These are phyloP conservation scores for Nebria brevicollis DNA, from an alignment of 2,888 invertebrate species.

Conservation along the genomic window DNA sequence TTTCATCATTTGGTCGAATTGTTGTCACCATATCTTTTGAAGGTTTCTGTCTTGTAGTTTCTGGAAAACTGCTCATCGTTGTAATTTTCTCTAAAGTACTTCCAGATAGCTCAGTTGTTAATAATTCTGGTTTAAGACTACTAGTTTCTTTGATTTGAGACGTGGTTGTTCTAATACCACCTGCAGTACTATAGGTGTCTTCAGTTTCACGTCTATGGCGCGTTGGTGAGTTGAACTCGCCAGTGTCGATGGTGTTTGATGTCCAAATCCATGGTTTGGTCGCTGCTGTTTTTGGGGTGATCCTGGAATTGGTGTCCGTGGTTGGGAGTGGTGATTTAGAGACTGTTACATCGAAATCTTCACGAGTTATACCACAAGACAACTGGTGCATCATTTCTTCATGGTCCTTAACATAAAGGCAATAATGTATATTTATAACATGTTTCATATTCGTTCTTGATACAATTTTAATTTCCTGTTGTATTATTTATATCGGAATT, in stretches of 20 bases:
- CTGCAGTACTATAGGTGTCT: constrained; percentile 54
- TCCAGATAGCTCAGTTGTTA: not conserved
- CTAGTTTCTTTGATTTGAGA: constrained; percentile 53
- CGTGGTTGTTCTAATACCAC: constrained; percentile 45
- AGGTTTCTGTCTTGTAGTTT: constrained; percentile 34
- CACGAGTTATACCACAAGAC: constrained; percentile 68
- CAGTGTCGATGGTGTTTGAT: constrained; percentile 60
- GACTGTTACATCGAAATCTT: constrained; percentile 57
- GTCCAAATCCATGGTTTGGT: constrained; percentile 60
- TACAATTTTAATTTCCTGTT: not conserved
- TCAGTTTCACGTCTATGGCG: constrained; percentile 62
- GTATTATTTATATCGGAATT: too few relatives aligned
- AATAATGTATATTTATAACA: not conserved
- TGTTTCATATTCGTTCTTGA: too few relatives aligned
- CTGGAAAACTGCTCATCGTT: constrained; percentile 12
- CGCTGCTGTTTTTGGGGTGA: constrained; percentile 50
- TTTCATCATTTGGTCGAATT: not conserved
- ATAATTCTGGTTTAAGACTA: constrained; percentile 47
- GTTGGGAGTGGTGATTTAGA: constrained; percentile 45
- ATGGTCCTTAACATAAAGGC: constrained; percentile 65
- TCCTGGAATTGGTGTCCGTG: constrained; percentile 30
- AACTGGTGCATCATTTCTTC: constrained; percentile 70
- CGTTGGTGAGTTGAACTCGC: constrained; percentile 60
- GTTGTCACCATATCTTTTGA: not conserved
- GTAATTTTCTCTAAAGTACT: not conserved